These are phyloP conservation scores for Xiphophorus maculatus DNA, from an alignment of 2,113 vertebrate species.

Conservation along the genomic window DNA sequence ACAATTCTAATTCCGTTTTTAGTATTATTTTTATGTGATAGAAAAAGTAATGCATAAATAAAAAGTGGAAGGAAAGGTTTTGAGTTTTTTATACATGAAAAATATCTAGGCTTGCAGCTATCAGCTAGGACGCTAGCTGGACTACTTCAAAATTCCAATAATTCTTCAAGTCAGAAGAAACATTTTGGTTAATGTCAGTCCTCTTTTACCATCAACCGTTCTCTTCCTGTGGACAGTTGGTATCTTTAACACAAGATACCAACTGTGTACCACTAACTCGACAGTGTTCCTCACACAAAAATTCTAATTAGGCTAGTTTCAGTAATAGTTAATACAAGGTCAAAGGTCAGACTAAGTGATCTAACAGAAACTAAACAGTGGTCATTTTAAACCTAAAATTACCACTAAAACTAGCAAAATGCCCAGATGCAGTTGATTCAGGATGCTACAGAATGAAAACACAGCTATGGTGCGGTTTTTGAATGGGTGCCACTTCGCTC, in stretches of 20 bases:
- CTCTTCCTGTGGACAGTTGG: too few species aligned
- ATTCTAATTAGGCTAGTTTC: constrained; percentile 38
- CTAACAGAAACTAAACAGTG: background rate
- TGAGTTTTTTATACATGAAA: too few species aligned
- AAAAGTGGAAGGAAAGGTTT: too few species aligned
- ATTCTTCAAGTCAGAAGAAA: too few species aligned
- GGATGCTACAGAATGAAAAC: constrained; percentile 44
- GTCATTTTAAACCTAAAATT: background rate
- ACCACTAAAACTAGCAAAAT: constrained; percentile 4
- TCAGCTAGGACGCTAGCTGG: too few species aligned
- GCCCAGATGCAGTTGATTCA: constrained; percentile 29
- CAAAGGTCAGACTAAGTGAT: constrained; percentile 49
- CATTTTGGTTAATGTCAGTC: too few species aligned
- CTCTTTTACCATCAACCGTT: background rate
- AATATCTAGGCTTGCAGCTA: too few species aligned
- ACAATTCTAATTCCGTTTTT: background rate
- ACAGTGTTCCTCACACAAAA: constrained; percentile 37
- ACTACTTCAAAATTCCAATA: too few species aligned
- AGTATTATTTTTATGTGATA: background rate
- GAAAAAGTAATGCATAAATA: background rate
- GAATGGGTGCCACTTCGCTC: constrained; percentile 34
- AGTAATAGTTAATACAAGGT: constrained; percentile 22
- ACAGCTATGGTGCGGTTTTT: constrained; percentile 46
- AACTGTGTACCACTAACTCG: constrained; percentile 24
- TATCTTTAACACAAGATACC: constrained; percentile 10